A percentile compares a stretch with the other conserved stretches of the same genome.
These are phyloP conservation scores for Parapsyche elsis DNA, from an alignment of 1,140 invertebrate species.

Conservation along the genomic window DNA sequence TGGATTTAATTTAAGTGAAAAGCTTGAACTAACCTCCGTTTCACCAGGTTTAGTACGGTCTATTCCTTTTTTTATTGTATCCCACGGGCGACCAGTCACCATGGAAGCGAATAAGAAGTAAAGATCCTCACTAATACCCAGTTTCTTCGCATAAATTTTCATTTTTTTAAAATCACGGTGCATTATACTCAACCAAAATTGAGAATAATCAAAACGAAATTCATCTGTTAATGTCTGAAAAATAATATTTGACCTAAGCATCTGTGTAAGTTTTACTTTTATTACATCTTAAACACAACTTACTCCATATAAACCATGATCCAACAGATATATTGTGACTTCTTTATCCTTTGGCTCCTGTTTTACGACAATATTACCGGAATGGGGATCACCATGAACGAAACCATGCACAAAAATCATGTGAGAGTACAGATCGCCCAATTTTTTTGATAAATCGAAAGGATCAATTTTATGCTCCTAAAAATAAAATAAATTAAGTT, in stretches of 20 bases:
- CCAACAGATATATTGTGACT: slow-evolving; percentile 86
- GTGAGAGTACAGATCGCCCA: slow-evolving; percentile 93
- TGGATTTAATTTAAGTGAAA: too few relatives aligned
- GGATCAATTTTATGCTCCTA: slow-evolving; percentile 79
- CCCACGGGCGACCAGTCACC: slow-evolving; percentile 94
- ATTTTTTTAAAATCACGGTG: slow-evolving; percentile 84
- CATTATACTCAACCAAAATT: slow-evolving; percentile 94
- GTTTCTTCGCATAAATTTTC: slow-evolving; percentile 76
- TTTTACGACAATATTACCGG: slow-evolving; percentile 93
- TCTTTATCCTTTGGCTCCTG: slow-evolving; percentile 72
- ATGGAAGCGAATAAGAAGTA: slow-evolving; percentile 95
- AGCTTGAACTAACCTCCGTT: slow-evolving; percentile 71
- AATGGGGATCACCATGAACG: slow-evolving; percentile 99
- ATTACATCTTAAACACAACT: slow-evolving; percentile 59
- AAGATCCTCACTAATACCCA: slow-evolving; percentile 86
- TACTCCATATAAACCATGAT: slow-evolving; percentile 98
- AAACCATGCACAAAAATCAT: slow-evolving; percentile 99
- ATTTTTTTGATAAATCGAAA: slow-evolving; percentile 84
- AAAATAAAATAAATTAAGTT: slow-evolving; percentile 53
- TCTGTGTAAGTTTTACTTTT: background rate
- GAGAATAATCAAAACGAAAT: slow-evolving; percentile 91
- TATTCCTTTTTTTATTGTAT: slow-evolving; percentile 86
- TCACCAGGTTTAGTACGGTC: slow-evolving; percentile 76
- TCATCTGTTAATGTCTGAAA: slow-evolving; percentile 84
- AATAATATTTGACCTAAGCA: slow-evolving; percentile 50